phyloP scores from a whole-genome alignment of 2,113 vertebrate genomes.

The Microtus montanus region DNA sequence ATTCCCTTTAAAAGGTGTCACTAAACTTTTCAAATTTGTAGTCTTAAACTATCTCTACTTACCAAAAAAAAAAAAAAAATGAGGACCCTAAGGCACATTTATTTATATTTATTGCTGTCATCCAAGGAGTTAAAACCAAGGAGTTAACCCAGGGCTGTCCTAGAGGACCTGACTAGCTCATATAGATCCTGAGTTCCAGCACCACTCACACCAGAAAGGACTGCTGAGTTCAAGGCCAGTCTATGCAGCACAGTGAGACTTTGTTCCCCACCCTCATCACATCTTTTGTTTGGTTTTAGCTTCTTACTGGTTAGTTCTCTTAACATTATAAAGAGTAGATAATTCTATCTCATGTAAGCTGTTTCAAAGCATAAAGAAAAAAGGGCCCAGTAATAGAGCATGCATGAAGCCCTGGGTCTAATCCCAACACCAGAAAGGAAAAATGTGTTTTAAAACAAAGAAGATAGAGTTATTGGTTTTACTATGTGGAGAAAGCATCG shows the following conservation, averaged over 20 bases:
- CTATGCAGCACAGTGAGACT: neutral
- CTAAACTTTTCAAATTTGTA: neutral
- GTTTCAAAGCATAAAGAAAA: neutral
- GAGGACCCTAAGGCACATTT: neutral
- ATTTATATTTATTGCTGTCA: conserved; percentile 33
- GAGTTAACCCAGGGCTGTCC: neutral
- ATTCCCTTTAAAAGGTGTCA: conserved; percentile 5
- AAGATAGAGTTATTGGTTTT: neutral
- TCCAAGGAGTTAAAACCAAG: conserved; percentile 8
- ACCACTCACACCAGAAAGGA: neutral
- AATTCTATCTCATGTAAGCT: neutral
- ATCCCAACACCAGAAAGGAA: neutral
- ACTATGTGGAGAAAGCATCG: neutral
- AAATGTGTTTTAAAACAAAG: neutral
- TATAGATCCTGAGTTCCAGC: neutral
- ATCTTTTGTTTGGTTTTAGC: neutral
- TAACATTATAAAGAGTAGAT: neutral
- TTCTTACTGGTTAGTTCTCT: neutral
- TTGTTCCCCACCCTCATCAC: neutral
- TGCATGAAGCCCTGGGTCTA: neutral
- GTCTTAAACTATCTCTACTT: neutral
- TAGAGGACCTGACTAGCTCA: neutral
- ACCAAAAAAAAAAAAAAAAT: neutral
- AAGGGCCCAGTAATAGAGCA: neutral
- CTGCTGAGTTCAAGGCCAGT: neutral